Evolutionary conservation across 2,888 invertebrate species (phyloP).

Genomic region (Saturnia pavonia): DNA sequence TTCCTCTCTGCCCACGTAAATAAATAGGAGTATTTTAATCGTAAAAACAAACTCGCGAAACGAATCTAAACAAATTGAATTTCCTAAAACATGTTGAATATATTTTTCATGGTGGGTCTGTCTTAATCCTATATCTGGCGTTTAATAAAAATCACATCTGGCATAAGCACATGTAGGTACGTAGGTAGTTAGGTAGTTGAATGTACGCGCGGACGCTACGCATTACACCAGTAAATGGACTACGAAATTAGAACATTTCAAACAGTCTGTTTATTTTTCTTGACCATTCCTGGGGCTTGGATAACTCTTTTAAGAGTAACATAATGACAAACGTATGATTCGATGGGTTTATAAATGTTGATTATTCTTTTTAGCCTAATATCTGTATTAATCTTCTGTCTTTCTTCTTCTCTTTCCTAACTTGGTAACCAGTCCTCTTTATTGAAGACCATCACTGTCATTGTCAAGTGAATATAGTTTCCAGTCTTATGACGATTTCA

Average conservation of each 20-base stretch:
- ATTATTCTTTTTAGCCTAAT: no score
- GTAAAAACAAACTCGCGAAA: background rate
- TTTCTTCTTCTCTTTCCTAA: no score
- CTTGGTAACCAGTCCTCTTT: no score
- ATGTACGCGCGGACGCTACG: conserved; percentile 33
- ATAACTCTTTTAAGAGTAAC: conserved; percentile 7
- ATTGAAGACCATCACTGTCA: no score
- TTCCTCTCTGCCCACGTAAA: conserved; percentile 1
- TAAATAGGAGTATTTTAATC: background rate
- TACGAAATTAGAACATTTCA: conserved; percentile 52
- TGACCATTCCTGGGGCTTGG: conserved; percentile 27
- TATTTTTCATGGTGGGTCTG: conserved; percentile 18
- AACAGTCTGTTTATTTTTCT: conserved; percentile 43
- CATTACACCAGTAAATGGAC: conserved; percentile 44
- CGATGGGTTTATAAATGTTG: background rate
- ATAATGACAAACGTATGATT: background rate
- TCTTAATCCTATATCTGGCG: conserved; percentile 35
- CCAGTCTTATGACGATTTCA: no score
- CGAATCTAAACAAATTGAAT: background rate
- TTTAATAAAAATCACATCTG: conserved; percentile 47
- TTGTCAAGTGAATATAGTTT: no score
- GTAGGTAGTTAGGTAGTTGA: conserved; percentile 11
- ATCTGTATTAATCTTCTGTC: no score
- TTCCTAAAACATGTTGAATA: background rate
- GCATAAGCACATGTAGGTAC: conserved; percentile 24